Conservation (phyloP, 2,888 invertebrate species). For the Lepidonotus clava region DNA sequence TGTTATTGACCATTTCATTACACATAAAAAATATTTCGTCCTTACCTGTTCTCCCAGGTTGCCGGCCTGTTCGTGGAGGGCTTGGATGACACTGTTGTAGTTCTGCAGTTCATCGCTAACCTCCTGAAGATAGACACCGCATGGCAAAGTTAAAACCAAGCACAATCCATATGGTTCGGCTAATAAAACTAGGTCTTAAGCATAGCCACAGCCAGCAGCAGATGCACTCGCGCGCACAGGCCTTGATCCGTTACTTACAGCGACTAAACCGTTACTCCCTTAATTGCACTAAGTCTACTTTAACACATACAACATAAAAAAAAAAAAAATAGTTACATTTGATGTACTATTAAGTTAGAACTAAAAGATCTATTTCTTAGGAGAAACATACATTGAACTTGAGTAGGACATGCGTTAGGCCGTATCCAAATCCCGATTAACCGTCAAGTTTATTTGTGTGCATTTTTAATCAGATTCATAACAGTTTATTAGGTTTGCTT, state of each 20-base stretch:
- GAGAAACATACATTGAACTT: background rate
- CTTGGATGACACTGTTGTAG: slow-evolving; percentile 95
- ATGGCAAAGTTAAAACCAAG: too few species aligned
- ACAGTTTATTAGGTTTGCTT: background rate
- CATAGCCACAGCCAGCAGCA: slow-evolving; percentile 38
- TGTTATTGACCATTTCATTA: background rate
- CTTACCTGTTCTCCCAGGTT: slow-evolving; percentile 89
- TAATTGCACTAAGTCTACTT: slow-evolving; percentile 5
- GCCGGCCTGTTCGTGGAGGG: slow-evolving; percentile 91
- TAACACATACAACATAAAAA: background rate
- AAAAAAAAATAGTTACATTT: background rate
- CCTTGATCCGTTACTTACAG: background rate
- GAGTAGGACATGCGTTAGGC: background rate
- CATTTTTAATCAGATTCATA: background rate
- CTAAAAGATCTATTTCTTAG: background rate
- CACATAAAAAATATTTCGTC: background rate
- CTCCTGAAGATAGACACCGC: slow-evolving; percentile 83
- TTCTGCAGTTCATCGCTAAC: slow-evolving; percentile 97
- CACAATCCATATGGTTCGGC: too few species aligned
- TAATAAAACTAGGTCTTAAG: slow-evolving; percentile 22
- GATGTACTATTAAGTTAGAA: background rate
- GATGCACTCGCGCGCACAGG: background rate
- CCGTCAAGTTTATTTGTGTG: background rate
- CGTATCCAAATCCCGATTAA: background rate
- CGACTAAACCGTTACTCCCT: slow-evolving; percentile 41